Conservation (phyloP, 1,140 invertebrate genomes). For the Hycleus cichorii region DNA sequence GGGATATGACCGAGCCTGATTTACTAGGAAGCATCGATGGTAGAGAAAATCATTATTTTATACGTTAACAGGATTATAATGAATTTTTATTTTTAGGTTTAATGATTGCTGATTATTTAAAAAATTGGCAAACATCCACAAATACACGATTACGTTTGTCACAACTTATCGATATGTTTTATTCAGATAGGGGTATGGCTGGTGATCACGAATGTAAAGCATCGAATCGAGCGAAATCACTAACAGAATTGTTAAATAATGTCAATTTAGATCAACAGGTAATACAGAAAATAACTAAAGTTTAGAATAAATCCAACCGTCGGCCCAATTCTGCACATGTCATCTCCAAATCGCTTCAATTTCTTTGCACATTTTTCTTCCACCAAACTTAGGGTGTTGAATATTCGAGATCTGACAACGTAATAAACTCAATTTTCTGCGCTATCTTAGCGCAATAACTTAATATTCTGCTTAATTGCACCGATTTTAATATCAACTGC, state of each 20-base stretch:
- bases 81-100: constrained; percentile 45
- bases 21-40: constrained; percentile 61
- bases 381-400: too few species aligned
- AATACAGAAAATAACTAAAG: not conserved
- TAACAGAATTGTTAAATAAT: constrained; percentile 41
- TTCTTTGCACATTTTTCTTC: too few species aligned
- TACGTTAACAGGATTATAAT: not conserved
- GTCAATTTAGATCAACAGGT: constrained; percentile 39
- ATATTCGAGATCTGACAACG: too few species aligned
- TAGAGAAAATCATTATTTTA: constrained; percentile 23
- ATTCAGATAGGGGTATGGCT: constrained; percentile 52
- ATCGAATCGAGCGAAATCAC: constrained; percentile 48
- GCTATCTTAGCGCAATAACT: too few species aligned
- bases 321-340: too few species aligned
- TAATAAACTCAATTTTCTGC: too few species aligned
- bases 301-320: too few species aligned
- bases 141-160: constrained; percentile 48
- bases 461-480: too few species aligned
- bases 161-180: constrained; percentile 63
- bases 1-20: constrained; percentile 57
- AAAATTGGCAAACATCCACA: constrained; percentile 45
- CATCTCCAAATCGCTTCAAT: too few species aligned
- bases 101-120: constrained; percentile 50
- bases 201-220: constrained; percentile 48
- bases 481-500: too few species aligned